phyloP scores from a whole-genome alignment of 2,888 invertebrate species.

The Lepas anatifera region DNA sequence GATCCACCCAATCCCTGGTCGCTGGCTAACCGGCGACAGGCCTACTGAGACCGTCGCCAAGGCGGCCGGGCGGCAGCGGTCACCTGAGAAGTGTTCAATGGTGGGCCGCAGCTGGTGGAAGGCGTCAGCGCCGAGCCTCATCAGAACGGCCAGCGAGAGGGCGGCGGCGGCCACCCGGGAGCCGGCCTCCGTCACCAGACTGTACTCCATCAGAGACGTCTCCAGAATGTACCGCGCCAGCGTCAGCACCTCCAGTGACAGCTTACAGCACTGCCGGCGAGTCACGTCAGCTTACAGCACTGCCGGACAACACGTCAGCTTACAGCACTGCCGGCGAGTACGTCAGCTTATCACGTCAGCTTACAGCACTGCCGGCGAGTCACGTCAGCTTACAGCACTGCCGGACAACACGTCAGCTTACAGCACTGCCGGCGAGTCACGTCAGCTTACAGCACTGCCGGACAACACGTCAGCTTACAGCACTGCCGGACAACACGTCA shows the following conservation, averaged over 20 bases:
- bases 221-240: conserved; percentile 90
- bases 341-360: no score
- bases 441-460: no score
- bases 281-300: no score
- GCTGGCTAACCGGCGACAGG: no score
- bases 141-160: conserved; percentile 71
- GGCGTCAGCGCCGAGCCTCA: conserved; percentile 53
- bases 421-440: no score
- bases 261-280: conserved; percentile 50
- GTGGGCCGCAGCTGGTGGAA: conserved; percentile 57
- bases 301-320: no score
- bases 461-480: no score
- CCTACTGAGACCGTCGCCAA: background rate
- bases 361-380: no score
- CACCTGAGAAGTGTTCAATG: conserved; percentile 63
- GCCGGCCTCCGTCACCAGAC: conserved; percentile 61
- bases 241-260: conserved; percentile 82
- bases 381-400: no score
- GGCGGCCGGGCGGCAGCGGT: conserved; percentile 14
- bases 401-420: no score
- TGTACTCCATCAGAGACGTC: conserved; percentile 82
- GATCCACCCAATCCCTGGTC: no score
- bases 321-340: background rate
- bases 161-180: conserved; percentile 83
- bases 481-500: no score